phyloP scores from a whole-genome alignment of 2,113 vertebrate genomes.

The Austrofundulus limnaeus region DNA sequence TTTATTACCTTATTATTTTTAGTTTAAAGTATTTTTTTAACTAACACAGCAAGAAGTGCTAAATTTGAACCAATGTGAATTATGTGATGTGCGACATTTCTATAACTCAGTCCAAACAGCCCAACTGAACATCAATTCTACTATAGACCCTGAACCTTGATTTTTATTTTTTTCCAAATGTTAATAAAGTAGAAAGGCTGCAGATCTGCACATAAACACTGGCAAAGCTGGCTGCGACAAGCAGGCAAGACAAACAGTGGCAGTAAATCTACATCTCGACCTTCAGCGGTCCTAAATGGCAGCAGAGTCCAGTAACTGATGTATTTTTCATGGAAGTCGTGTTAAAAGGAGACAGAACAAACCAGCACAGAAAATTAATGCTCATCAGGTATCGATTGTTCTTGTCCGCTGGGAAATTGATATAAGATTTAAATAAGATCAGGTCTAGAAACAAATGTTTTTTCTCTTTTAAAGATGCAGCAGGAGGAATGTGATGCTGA shows the following conservation, averaged over 20 bases:
- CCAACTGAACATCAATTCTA: not conserved
- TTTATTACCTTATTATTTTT: too few species aligned
- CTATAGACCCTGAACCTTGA: conserved; percentile 37
- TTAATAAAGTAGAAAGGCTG: conserved; percentile 51
- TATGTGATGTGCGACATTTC: too few species aligned
- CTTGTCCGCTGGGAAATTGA: conserved; percentile 33
- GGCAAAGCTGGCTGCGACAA: conserved; percentile 58
- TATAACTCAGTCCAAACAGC: too few species aligned
- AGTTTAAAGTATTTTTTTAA: too few species aligned
- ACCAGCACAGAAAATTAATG: conserved; percentile 47
- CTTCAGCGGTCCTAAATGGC: conserved; percentile 55
- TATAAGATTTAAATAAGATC: conserved; percentile 38
- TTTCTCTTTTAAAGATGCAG: conserved; percentile 7
- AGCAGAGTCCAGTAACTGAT: conserved; percentile 56
- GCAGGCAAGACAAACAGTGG: conserved; percentile 60
- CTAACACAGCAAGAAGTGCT: not conserved
- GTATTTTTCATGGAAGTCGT: conserved; percentile 63
- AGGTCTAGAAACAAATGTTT: conserved; percentile 32
- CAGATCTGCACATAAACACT: conserved; percentile 59
- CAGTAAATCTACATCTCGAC: conserved; percentile 66
- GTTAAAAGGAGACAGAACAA: conserved; percentile 41
- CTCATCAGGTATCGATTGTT: conserved; percentile 53
- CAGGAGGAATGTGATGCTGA: not conserved
- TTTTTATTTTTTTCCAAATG: conserved; percentile 26
- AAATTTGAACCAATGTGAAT: not conserved